These are phyloP conservation scores for Benitochromis conjunctus DNA, from an alignment of 2,113 vertebrate genomes.

Conservation along the genomic window DNA sequence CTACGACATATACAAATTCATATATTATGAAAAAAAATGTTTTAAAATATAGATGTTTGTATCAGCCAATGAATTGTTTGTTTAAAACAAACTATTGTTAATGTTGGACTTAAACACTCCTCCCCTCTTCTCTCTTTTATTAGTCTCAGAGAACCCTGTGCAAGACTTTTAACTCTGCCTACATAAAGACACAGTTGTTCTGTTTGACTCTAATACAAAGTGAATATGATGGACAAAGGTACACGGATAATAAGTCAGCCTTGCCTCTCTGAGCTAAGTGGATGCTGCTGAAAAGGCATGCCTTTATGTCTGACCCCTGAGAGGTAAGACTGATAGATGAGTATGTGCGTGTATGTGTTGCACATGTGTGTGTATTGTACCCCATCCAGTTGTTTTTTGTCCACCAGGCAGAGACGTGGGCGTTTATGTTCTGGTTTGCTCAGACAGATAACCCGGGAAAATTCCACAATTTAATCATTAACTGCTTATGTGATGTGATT, in stretches of 20 bases:
- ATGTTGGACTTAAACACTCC: background rate
- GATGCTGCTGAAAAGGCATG: slow-evolving; percentile 64
- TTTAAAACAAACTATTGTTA: background rate
- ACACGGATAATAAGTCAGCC: slow-evolving; percentile 39
- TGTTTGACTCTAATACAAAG: slow-evolving; percentile 25
- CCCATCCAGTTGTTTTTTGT: background rate
- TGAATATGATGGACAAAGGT: slow-evolving; percentile 47
- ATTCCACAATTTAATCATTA: background rate
- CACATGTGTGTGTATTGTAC: background rate
- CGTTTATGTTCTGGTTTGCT: background rate
- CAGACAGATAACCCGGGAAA: background rate
- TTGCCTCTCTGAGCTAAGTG: slow-evolving; percentile 45
- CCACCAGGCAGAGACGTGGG: background rate
- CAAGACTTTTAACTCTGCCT: background rate
- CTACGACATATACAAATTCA: background rate
- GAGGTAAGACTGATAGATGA: slow-evolving; percentile 30
- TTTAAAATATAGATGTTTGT: background rate
- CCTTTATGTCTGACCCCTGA: slow-evolving; percentile 60
- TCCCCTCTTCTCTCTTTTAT: background rate
- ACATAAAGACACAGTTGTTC: slow-evolving; percentile 62
- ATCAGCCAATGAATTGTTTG: background rate
- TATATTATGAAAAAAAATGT: background rate
- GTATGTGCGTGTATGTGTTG: background rate
- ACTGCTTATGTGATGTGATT: background rate
- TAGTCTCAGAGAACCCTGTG: background rate